phyloP scores from a whole-genome alignment of 2,888 invertebrate genomes.

The Ochropleura leucogaster region DNA sequence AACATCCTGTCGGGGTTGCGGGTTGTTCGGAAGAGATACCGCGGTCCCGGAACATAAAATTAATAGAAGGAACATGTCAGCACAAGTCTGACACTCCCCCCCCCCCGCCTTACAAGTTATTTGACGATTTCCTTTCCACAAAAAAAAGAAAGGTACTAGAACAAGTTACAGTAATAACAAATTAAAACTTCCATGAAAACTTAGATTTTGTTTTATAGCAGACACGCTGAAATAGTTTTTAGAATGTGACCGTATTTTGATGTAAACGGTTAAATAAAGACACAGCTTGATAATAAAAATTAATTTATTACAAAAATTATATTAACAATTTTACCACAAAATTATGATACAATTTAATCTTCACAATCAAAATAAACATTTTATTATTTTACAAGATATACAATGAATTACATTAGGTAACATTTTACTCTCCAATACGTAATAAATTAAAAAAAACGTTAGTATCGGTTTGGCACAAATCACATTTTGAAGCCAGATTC shows the following conservation, averaged over 20 bases:
- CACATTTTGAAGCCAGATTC: conserved; percentile 72
- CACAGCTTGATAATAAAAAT: conserved; percentile 76
- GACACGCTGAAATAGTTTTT: not conserved
- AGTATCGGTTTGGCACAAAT: conserved; percentile 83
- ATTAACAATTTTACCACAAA: conserved; percentile 78
- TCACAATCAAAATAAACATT: conserved; percentile 70
- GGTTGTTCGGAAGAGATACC: no score
- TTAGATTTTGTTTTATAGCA: not conserved
- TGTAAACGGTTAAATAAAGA: not conserved
- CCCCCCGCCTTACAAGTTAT: no score
- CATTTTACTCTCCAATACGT: conserved; percentile 78
- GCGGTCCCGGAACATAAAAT: no score
- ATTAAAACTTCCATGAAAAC: not conserved
- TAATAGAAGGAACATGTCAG: no score
- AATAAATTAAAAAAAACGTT: conserved; percentile 76
- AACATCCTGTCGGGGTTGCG: no score
- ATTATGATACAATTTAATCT: conserved; percentile 76
- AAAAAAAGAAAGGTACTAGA: no score
- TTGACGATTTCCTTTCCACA: no score
- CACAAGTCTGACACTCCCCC: no score
- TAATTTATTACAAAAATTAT: conserved; percentile 85
- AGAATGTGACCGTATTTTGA: not conserved
- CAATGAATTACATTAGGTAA: conserved; percentile 82
- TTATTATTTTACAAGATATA: conserved; percentile 80
- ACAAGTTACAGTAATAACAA: not conserved